phyloP scores from a whole-genome alignment of 2,888 invertebrate genomes.

The Microctonus hyperodae region DNA sequence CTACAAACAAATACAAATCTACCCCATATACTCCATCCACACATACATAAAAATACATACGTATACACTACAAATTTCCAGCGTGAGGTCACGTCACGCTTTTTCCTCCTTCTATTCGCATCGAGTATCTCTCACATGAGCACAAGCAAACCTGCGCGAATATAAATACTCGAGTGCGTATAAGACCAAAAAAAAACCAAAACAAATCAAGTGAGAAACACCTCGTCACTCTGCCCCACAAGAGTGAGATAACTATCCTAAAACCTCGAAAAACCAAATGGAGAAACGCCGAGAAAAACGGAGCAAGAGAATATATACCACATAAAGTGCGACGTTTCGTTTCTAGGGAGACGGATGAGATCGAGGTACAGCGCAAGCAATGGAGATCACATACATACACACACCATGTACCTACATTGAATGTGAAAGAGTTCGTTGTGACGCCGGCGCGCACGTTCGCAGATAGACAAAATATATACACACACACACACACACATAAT shows the following conservation, averaged over 20 bases:
- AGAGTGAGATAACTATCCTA: no score
- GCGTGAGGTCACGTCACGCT: constrained; percentile 8
- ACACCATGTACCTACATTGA: background rate
- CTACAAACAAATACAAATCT: no score
- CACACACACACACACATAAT: constrained; percentile 18
- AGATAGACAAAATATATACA: no score
- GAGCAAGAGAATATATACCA: no score
- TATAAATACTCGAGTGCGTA: background rate
- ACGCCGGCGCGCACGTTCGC: constrained; percentile 27
- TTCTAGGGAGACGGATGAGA: constrained; percentile 25
- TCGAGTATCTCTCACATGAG: constrained; percentile 16
- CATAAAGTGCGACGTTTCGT: constrained; percentile 25
- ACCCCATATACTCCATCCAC: no score
- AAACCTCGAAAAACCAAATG: no score
- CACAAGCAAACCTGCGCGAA: background rate
- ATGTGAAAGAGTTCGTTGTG: constrained; percentile 27
- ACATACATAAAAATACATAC: no score
- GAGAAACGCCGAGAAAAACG: no score
- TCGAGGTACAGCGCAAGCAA: constrained; percentile 11
- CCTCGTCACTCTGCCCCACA: no score
- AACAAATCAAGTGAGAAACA: background rate
- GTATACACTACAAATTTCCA: background rate
- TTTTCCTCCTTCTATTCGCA: background rate
- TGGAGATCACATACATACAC: constrained; percentile 19
- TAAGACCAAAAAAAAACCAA: background rate